phyloP scores from a whole-genome alignment of 1,140 invertebrate species.

The Arctopsyche grandis region DNA sequence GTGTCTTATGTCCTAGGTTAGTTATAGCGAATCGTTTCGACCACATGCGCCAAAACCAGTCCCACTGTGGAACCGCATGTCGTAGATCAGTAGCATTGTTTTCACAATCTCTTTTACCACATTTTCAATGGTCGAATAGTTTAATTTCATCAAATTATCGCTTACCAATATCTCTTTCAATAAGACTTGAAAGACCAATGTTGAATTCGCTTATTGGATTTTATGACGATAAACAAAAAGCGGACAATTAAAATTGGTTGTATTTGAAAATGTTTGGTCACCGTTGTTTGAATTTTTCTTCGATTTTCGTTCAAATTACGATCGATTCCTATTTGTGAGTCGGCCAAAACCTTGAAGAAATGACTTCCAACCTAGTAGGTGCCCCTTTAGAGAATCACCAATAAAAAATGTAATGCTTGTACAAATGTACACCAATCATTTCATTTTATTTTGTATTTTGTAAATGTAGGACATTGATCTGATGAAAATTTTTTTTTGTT shows the following conservation, averaged over 20 bases:
- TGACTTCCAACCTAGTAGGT: conserved; percentile 1
- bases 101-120: background rate
- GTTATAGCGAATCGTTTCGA: background rate
- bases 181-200: too few species aligned
- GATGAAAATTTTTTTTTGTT: background rate
- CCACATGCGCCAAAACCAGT: background rate
- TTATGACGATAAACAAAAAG: too few species aligned
- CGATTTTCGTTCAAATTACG: background rate
- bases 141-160: background rate
- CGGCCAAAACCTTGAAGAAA: background rate
- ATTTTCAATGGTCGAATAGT: background rate
- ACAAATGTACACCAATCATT: background rate
- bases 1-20: conserved; percentile 10
- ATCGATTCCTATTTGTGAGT: background rate
- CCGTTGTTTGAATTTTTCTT: background rate
- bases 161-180: background rate
- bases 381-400: background rate
- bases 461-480: too few species aligned
- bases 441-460: too few species aligned
- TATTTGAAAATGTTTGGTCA: background rate
- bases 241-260: background rate
- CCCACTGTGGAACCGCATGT: background rate
- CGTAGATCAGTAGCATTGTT: background rate
- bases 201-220: background rate
- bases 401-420: conserved; percentile 13